Percentiles rank a stretch among this genome's conserved stretches.
These are phyloP conservation scores for Syngnathus floridae DNA, from an alignment of 2,113 vertebrate genomes.

Conservation along the genomic window DNA sequence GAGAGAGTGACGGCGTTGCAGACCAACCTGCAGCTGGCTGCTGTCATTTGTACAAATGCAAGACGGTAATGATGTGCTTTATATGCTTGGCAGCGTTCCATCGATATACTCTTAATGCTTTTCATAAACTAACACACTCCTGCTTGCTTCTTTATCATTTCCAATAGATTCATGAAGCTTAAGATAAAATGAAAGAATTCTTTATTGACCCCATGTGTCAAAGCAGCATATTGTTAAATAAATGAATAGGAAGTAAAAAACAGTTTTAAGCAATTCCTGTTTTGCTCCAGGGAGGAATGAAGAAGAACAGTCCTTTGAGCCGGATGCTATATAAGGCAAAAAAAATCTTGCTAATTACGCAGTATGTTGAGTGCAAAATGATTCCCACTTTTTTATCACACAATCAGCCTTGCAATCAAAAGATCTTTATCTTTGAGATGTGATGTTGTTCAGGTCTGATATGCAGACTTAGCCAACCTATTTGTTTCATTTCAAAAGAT, in stretches of 20 bases:
- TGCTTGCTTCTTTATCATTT: neutral
- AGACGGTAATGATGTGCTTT: constrained; percentile 75
- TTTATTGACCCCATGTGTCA: neutral
- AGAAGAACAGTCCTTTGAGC: neutral
- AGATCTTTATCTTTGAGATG: constrained; percentile 1
- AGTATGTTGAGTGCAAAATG: neutral
- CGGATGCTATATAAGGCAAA: neutral
- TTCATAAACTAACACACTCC: neutral
- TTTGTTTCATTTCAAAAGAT: neutral
- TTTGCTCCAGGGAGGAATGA: neutral
- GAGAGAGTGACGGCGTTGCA: constrained; percentile 92
- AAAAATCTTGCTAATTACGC: neutral
- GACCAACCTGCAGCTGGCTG: constrained; percentile 86
- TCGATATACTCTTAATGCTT: neutral
- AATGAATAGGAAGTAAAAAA: neutral
- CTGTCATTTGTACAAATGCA: constrained; percentile 94
- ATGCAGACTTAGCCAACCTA: neutral
- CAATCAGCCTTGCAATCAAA: neutral
- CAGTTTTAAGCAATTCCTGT: neutral
- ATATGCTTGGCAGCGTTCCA: neutral
- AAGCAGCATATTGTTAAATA: neutral
- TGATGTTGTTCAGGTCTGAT: neutral
- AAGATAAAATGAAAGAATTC: neutral
- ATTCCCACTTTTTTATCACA: neutral
- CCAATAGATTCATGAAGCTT: neutral